These are phyloP conservation scores for Diaprepes abbreviatus DNA, from an alignment of 2,888 invertebrate genomes.

Conservation along the genomic window DNA sequence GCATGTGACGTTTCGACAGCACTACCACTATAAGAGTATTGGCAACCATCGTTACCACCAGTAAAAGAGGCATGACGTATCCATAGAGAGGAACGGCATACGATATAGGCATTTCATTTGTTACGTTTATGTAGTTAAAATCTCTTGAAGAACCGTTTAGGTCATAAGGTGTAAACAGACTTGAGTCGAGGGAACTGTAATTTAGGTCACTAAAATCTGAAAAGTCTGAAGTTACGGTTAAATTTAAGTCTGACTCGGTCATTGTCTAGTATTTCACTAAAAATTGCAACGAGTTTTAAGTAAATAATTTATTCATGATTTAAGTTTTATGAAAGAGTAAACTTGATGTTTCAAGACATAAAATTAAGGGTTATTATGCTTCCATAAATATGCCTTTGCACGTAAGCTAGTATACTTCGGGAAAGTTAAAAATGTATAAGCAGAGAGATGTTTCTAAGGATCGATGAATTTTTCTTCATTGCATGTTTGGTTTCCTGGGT, in stretches of 20 bases:
- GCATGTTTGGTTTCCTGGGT: neutral
- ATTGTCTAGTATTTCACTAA: neutral
- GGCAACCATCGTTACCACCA: slow-evolving; percentile 89
- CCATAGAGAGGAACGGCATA: slow-evolving; percentile 82
- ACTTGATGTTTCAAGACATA: neutral
- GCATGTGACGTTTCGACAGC: slow-evolving; percentile 90
- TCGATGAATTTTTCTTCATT: slow-evolving; percentile 10
- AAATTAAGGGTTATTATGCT: neutral
- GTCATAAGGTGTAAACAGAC: slow-evolving; percentile 7
- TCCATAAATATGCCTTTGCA: slow-evolving; percentile 1
- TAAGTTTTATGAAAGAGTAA: neutral
- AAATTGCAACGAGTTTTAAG: neutral
- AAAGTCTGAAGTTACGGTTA: neutral
- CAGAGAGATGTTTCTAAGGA: neutral
- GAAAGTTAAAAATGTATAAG: neutral
- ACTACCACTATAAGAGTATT: slow-evolving; percentile 94
- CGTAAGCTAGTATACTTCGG: neutral
- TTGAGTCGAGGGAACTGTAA: neutral
- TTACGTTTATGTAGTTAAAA: slow-evolving; percentile 72
- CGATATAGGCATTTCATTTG: slow-evolving; percentile 76
- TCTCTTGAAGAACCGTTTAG: neutral
- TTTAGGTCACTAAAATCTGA: neutral
- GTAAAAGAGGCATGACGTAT: slow-evolving; percentile 86
- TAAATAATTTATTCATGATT: neutral
- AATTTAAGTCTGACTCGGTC: neutral